Conservation (phyloP, 1,140 invertebrate genomes). For the Drosophila ironensis region DNA sequence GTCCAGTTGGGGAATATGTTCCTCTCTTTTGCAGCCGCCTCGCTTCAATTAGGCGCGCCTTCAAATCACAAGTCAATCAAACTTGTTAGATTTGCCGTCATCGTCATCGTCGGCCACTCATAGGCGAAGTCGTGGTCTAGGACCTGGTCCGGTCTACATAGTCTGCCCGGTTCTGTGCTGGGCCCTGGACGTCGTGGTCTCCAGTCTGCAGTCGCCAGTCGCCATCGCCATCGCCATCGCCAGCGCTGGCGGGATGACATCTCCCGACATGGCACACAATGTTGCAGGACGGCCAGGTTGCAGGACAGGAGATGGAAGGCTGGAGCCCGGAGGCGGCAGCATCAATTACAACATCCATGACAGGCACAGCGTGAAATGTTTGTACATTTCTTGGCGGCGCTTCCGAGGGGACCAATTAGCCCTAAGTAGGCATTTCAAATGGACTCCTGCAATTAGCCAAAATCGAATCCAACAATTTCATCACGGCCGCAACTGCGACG, state of each 20-base stretch:
- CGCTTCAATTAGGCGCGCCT: slow-evolving; percentile 77
- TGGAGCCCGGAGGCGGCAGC: slow-evolving; percentile 55
- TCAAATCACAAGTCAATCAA: slow-evolving; percentile 79
- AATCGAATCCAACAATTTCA: slow-evolving; percentile 76
- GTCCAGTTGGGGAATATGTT: slow-evolving; percentile 31
- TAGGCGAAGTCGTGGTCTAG: slow-evolving; percentile 9
- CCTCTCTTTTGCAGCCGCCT: slow-evolving; percentile 38
- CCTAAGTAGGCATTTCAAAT: slow-evolving; percentile 77
- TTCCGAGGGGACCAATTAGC: slow-evolving; percentile 77
- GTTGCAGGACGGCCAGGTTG: slow-evolving; percentile 19
- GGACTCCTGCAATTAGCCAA: slow-evolving; percentile 75
- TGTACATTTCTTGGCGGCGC: slow-evolving; percentile 75
- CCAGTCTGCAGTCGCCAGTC: slow-evolving; percentile 13
- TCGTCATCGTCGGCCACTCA: slow-evolving; percentile 16
- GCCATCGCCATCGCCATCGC: slow-evolving; percentile 11
- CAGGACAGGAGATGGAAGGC: slow-evolving; percentile 1
- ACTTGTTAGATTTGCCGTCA: slow-evolving; percentile 73
- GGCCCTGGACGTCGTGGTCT: slow-evolving; percentile 22
- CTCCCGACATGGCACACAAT: slow-evolving; percentile 69
- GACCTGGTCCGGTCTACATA: background rate
- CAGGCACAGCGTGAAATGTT: slow-evolving; percentile 78
- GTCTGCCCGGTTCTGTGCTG: background rate
- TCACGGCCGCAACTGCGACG: slow-evolving; percentile 12
- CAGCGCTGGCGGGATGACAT: slow-evolving; percentile 52
- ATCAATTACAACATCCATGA: slow-evolving; percentile 79